phyloP scores from a whole-genome alignment of 2,113 vertebrate species.

The Nibea albiflora region DNA sequence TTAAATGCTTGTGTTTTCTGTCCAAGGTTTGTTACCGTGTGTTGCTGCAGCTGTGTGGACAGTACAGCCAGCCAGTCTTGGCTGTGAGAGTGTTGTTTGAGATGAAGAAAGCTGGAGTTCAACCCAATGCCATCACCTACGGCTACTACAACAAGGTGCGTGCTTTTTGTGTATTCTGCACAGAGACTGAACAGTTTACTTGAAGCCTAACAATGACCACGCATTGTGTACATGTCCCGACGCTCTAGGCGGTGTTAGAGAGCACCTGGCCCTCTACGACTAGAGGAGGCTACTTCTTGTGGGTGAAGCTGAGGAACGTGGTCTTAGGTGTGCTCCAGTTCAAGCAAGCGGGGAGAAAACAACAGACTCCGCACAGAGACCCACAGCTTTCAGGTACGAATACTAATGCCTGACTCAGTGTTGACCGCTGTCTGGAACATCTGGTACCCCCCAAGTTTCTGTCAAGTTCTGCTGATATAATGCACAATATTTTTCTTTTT shows the following conservation, averaged over 20 bases:
- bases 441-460: not conserved
- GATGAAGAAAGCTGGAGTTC: conserved; percentile 97
- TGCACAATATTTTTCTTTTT: not conserved
- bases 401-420: not conserved
- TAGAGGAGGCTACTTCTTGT: conserved; percentile 95
- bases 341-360: conserved; percentile 92
- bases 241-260: conserved; percentile 93
- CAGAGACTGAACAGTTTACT: not conserved
- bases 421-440: not conserved
- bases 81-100: conserved; percentile 96
- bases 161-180: not conserved
- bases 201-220: not conserved
- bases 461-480: not conserved
- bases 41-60: conserved; percentile 97
- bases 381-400: conserved; percentile 88
- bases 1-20: not conserved
- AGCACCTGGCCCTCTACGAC: conserved; percentile 98
- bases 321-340: conserved; percentile 93
- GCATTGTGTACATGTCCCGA: not conserved
- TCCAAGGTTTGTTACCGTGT: conserved; percentile 96
- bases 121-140: conserved; percentile 98
- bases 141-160: conserved; percentile 97
- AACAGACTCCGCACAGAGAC: conserved; percentile 79
- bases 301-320: conserved; percentile 97
- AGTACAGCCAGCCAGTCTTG: conserved; percentile 96